Percentiles rank a stretch among this genome's conserved stretches.
Evolutionary conservation across 2,113 vertebrate species (phyloP).

Genomic region (Pluvialis apricaria): DNA sequence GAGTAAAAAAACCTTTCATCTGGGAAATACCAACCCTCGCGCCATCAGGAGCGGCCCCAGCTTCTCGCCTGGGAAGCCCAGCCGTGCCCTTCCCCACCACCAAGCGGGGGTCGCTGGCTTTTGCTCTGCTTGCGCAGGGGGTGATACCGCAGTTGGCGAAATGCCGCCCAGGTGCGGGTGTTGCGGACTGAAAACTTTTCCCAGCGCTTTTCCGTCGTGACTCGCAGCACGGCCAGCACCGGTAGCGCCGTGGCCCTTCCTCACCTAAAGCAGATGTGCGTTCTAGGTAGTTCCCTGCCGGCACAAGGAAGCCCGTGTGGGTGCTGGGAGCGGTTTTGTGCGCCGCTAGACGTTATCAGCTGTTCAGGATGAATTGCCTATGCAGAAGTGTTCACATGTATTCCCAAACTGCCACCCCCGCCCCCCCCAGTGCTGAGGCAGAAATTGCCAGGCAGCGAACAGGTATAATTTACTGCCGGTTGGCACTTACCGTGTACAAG

Average conservation of each 20-base stretch:
- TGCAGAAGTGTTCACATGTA: background rate
- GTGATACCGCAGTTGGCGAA: background rate
- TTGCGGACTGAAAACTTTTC: background rate
- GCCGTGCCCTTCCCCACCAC: background rate
- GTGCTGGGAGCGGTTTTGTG: background rate
- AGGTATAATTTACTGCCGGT: background rate
- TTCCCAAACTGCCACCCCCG: background rate
- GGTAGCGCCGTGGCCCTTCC: background rate
- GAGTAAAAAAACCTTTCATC: background rate
- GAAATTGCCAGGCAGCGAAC: background rate
- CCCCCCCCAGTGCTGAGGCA: background rate
- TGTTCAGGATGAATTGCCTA: background rate
- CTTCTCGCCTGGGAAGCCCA: background rate
- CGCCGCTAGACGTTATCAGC: background rate
- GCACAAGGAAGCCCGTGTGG: background rate
- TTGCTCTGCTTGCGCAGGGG: background rate
- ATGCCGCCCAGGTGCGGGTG: fast-evolving
- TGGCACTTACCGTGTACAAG: background rate
- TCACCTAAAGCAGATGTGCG: background rate
- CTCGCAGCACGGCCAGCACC: background rate
- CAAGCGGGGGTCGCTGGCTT: fast-evolving
- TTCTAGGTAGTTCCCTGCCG: background rate
- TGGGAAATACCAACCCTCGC: background rate
- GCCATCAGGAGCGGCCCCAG: background rate
- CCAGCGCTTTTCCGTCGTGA: background rate